A percentile compares a stretch with the other conserved stretches of the same genome.
Conservation (phyloP, 2,888 invertebrate species). For the Drosophila rellima region DNA sequence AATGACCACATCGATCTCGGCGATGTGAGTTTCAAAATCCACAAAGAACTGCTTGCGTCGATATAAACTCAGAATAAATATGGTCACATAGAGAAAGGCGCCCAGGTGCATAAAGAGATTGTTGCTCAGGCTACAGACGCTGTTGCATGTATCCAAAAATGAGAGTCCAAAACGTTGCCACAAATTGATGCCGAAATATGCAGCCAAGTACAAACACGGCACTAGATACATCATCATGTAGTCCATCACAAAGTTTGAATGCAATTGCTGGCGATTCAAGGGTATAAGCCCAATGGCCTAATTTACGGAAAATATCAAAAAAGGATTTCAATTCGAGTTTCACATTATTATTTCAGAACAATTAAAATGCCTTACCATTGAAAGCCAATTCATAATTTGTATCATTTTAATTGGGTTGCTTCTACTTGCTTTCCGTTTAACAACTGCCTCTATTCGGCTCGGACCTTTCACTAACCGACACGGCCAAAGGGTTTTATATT, state of each 20-base stretch:
- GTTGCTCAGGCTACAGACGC: slow-evolving; percentile 79
- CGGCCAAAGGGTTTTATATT: slow-evolving; percentile 45
- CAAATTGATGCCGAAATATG: slow-evolving; percentile 70
- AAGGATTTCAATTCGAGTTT: not conserved
- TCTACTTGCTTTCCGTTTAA: slow-evolving; percentile 2
- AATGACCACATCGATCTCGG: slow-evolving; percentile 78
- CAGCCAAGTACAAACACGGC: slow-evolving; percentile 75
- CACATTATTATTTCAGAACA: too few relatives aligned
- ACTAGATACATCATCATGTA: slow-evolving; percentile 78
- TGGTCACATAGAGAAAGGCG: slow-evolving; percentile 77
- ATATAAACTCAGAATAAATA: slow-evolving; percentile 70
- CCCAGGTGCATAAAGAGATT: slow-evolving; percentile 82
- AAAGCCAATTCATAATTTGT: slow-evolving; percentile 72
- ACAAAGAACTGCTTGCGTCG: slow-evolving; percentile 82
- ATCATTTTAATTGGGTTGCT: slow-evolving; percentile 53
- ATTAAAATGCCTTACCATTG: slow-evolving; percentile 51
- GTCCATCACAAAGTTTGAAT: slow-evolving; percentile 66
- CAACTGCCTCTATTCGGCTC: slow-evolving; percentile 39
- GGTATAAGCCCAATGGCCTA: slow-evolving; percentile 82
- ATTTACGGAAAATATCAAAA: not conserved
- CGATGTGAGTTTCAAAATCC: slow-evolving; percentile 72
- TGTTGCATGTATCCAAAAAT: slow-evolving; percentile 68
- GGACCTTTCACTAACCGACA: slow-evolving; percentile 40
- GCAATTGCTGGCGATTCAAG: slow-evolving; percentile 69
- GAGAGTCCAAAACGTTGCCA: slow-evolving; percentile 49